These are phyloP conservation scores for Tachysurus vachellii DNA, from an alignment of 2,113 vertebrate species.

Conservation along the genomic window DNA sequence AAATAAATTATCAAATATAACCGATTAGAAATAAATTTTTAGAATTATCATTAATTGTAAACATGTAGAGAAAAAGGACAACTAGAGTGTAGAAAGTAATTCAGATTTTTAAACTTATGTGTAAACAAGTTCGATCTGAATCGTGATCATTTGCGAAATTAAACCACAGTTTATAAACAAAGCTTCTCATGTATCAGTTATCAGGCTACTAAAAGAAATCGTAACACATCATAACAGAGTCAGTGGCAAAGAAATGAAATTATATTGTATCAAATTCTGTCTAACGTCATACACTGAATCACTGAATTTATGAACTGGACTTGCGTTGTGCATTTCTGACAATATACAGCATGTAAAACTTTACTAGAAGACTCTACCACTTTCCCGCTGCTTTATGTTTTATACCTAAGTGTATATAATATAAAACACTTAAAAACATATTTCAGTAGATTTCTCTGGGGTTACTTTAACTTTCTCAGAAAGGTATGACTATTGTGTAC, in stretches of 20 bases:
- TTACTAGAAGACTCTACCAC: neutral
- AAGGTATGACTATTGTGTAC: neutral
- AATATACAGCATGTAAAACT: neutral
- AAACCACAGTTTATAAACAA: neutral
- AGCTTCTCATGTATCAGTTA: neutral
- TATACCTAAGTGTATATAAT: neutral
- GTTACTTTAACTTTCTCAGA: neutral
- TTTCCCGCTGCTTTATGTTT: neutral
- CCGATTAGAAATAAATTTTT: no score
- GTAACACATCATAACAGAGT: neutral
- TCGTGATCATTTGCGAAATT: neutral
- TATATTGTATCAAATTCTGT: neutral
- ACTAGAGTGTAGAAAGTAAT: no score
- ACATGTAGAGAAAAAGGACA: no score
- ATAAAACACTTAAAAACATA: no score
- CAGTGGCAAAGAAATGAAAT: neutral
- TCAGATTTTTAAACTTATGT: neutral
- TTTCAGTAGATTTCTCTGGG: neutral
- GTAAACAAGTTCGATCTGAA: neutral
- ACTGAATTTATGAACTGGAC: neutral
- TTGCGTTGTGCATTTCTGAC: neutral
- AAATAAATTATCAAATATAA: no score
- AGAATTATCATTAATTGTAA: no score
- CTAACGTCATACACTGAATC: neutral
- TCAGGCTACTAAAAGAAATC: neutral